phyloP scores from a whole-genome alignment of 2,113 vertebrate species.

The human (Homo sapiens) region DNA sequence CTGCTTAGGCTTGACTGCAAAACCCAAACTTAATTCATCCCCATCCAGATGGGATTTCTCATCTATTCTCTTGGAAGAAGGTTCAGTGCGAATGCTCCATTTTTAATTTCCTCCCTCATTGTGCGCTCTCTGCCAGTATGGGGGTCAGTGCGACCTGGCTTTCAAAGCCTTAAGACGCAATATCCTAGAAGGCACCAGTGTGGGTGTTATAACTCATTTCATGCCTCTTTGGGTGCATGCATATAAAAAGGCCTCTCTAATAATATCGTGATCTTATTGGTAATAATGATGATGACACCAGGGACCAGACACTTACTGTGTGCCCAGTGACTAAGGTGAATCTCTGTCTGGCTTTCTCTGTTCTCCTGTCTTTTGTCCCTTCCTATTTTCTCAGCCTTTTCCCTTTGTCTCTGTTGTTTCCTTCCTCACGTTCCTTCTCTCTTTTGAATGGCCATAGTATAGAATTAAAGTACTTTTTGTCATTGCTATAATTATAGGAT shows the following conservation, averaged over 20 bases:
- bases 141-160: not conserved
- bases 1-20: not conserved
- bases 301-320: not conserved
- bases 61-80: not conserved
- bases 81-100: not conserved
- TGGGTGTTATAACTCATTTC: not conserved
- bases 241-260: not conserved
- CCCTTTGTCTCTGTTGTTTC: not conserved
- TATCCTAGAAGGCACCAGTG: not conserved
- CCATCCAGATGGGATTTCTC: not conserved
- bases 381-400: not conserved
- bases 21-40: not conserved
- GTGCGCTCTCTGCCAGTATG: not conserved
- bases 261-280: not conserved
- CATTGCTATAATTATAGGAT: not conserved
- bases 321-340: not conserved
- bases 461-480: not conserved
- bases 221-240: fast-evolving
- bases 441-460: fast-evolving
- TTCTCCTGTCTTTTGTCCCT: too few species aligned
- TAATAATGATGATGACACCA: too few species aligned
- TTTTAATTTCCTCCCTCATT: constrained; percentile 27
- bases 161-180: not conserved
- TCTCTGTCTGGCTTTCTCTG: not conserved
- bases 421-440: not conserved